Evolutionary conservation across 2,888 invertebrate species (phyloP).

Genomic region (Athetis lepigone): DNA sequence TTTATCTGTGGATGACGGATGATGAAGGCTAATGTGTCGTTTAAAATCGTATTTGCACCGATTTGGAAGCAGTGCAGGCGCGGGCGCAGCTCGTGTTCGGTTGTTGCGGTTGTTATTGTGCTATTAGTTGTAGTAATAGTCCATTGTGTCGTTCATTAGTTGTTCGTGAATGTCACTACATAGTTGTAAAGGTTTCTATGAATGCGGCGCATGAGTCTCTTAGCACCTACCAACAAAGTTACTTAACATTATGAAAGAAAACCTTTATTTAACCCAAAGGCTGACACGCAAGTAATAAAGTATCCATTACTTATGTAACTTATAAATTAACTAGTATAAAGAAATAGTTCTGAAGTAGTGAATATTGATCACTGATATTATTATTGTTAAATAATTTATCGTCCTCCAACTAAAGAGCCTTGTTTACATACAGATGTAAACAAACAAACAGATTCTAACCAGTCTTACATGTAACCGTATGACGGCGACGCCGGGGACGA

Average conservation of each 20-base stretch:
- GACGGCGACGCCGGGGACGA: constrained; percentile 4
- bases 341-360: neutral
- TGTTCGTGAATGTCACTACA: constrained; percentile 8
- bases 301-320: neutral
- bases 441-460: constrained; percentile 53
- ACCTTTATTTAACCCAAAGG: neutral
- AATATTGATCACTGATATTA: constrained; percentile 15
- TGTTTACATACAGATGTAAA: constrained; percentile 53
- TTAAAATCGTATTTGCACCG: constrained; percentile 23
- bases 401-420: constrained; percentile 20
- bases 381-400: constrained; percentile 14
- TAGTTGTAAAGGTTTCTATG: constrained; percentile 6
- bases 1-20: neutral
- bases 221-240: neutral
- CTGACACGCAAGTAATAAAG: neutral
- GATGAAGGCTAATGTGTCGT: constrained; percentile 13
- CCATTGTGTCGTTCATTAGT: constrained; percentile 47
- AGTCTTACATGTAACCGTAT: constrained; percentile 27
- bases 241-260: constrained; percentile 1
- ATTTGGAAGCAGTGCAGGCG: constrained; percentile 4
- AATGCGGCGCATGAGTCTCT: constrained; percentile 22
- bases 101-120: constrained; percentile 22
- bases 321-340: neutral
- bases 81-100: neutral
- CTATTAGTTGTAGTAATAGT: constrained; percentile 40